phyloP scores from a whole-genome alignment of 2,113 vertebrate species.

The Ciconia stormi region DNA sequence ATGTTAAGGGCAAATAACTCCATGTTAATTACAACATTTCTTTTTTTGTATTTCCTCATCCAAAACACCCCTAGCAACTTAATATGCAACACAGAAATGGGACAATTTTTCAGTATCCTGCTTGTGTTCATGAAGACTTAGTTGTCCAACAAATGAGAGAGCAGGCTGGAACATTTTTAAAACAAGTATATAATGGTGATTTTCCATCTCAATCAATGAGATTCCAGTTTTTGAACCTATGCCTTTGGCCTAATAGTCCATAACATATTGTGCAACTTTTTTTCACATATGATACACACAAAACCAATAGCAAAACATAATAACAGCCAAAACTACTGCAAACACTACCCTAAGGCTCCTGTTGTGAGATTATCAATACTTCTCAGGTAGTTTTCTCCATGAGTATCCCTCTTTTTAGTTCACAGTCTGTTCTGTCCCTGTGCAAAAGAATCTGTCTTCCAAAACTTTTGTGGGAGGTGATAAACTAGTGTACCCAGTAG shows the following conservation, averaged over 20 bases:
- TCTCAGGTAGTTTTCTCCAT: neutral
- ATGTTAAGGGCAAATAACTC: neutral
- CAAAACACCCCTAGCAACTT: neutral
- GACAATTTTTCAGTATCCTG: neutral
- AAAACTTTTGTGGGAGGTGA: neutral
- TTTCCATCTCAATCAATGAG: neutral
- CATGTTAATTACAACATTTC: neutral
- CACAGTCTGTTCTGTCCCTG: neutral
- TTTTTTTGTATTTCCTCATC: neutral
- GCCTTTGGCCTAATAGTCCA: neutral
- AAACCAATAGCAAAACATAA: neutral
- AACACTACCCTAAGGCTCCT: neutral
- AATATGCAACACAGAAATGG: neutral
- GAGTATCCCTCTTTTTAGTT: slow-evolving; percentile 6
- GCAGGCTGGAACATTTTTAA: neutral
- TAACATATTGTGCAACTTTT: neutral
- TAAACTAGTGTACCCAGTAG: neutral
- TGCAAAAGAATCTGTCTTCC: neutral
- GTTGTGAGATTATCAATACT: neutral
- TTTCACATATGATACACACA: neutral
- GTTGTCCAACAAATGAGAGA: neutral
- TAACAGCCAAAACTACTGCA: neutral
- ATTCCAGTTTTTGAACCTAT: neutral
- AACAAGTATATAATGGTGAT: neutral
- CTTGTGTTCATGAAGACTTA: neutral